phyloP scores from a whole-genome alignment of 1,140 invertebrate species.

The Lepidurus apus region DNA sequence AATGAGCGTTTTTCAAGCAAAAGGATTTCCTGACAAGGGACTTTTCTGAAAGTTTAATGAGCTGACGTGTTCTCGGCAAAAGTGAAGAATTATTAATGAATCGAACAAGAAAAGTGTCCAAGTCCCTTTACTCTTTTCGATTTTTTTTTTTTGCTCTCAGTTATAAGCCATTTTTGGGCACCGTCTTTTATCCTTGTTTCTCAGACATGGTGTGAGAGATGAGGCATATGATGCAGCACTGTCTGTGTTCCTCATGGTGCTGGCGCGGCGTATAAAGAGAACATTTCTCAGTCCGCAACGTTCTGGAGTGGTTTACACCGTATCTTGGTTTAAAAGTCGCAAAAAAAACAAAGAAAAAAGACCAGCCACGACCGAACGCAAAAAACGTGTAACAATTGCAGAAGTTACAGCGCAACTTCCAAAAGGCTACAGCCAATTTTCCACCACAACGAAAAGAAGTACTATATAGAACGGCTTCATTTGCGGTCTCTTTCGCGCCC shows the following conservation, averaged over 20 bases:
- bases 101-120: slow-evolving; percentile 9
- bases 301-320: neutral
- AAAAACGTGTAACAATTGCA: no score
- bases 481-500: no score
- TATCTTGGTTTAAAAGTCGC: no score
- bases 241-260: neutral
- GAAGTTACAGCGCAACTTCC: no score
- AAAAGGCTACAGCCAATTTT: no score
- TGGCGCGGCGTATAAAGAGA: neutral
- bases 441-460: no score
- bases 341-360: no score
- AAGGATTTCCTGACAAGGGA: neutral
- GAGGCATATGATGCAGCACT: slow-evolving; percentile 3
- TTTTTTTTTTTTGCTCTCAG: neutral
- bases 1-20: slow-evolving; percentile 22
- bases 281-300: neutral
- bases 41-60: neutral
- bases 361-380: no score
- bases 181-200: slow-evolving; percentile 22
- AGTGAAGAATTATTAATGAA: slow-evolving; percentile 22
- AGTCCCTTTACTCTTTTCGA: neutral
- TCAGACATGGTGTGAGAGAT: slow-evolving; percentile 18
- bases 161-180: slow-evolving; percentile 19
- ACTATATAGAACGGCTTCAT: no score
- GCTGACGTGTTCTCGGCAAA: slow-evolving; percentile 17